A percentile compares a stretch with the other conserved stretches of the same genome.
Evolutionary conservation across 2,113 vertebrate species (phyloP).

Genomic region (Aptenodytes forsteri): DNA sequence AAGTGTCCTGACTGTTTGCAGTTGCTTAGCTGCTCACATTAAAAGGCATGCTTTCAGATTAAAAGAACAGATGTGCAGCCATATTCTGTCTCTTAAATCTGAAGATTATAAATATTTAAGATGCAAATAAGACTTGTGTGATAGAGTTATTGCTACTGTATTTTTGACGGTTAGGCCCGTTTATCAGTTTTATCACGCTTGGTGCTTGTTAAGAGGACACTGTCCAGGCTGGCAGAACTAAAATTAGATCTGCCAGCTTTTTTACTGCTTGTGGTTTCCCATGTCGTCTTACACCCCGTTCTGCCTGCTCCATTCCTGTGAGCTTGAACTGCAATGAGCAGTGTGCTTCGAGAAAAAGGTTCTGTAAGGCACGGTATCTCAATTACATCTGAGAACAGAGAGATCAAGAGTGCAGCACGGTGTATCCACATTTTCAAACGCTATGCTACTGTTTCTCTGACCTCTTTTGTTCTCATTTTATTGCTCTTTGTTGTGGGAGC

Average conservation of each 20-base stretch:
- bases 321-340: neutral
- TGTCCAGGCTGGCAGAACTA: neutral
- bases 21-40: neutral
- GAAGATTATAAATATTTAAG: constrained; percentile 10
- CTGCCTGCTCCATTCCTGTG: neutral
- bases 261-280: neutral
- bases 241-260: neutral
- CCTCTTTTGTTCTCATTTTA: neutral
- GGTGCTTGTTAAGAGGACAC: neutral
- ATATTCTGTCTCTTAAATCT: neutral
- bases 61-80: constrained; percentile 1
- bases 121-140: neutral
- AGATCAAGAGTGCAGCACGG: neutral
- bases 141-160: neutral
- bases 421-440: too few species aligned
- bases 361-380: neutral
- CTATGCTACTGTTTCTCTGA: neutral
- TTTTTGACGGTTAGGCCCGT: neutral
- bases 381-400: neutral
- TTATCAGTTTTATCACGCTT: neutral
- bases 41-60: neutral
- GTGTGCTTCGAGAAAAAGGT: neutral
- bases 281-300: neutral
- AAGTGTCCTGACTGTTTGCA: accelerated
- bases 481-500: neutral